These are phyloP conservation scores for Acanthisitta chloris DNA, from an alignment of 2,113 vertebrate species.

Conservation along the genomic window DNA sequence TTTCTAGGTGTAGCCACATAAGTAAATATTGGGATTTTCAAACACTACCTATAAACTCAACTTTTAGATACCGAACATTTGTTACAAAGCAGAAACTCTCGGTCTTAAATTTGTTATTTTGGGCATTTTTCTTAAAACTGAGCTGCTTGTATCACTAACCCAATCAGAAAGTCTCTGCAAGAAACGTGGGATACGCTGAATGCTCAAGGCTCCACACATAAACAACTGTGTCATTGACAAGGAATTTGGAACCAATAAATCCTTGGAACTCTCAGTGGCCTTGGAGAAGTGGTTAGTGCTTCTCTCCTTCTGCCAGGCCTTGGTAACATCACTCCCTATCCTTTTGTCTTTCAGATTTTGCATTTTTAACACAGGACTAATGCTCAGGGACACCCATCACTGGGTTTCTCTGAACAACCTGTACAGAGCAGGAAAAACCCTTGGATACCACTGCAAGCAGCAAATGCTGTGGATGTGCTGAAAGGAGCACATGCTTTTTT, in stretches of 20 bases:
- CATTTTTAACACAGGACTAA: neutral
- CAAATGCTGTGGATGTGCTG: neutral
- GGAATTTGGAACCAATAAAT: neutral
- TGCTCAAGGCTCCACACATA: neutral
- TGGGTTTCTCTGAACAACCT: neutral
- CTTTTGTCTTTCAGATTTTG: neutral
- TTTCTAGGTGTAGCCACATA: neutral
- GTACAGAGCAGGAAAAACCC: neutral
- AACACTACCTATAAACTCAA: neutral
- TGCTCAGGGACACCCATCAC: neutral
- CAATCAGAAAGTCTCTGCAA: neutral
- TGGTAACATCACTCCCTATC: neutral
- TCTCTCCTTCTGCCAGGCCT: neutral
- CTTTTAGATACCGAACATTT: neutral
- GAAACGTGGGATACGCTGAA: neutral
- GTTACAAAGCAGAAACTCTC: neutral
- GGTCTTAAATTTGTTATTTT: neutral
- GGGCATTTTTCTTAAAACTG: neutral
- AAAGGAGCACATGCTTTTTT: neutral
- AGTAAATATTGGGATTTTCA: neutral
- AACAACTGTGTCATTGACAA: neutral
- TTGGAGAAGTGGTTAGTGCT: neutral
- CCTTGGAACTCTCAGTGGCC: no score
- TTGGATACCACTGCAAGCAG: neutral
- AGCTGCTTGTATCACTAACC: neutral